These are phyloP conservation scores for Tychaedon coryphoeus DNA, from an alignment of 2,113 vertebrate species.

Conservation along the genomic window DNA sequence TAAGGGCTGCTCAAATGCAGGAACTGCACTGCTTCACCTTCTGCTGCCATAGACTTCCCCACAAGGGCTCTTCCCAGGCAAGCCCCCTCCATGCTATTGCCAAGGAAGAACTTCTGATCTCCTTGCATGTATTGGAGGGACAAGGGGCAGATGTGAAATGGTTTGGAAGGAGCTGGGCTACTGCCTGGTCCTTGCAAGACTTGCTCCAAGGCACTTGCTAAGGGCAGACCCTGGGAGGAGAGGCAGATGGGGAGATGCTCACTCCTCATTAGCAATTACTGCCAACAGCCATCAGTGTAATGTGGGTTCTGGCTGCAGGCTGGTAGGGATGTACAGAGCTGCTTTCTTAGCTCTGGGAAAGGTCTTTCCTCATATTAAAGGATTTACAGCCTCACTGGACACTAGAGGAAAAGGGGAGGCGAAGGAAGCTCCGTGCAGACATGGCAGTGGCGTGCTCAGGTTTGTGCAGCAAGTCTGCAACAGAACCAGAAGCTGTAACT, in stretches of 20 bases:
- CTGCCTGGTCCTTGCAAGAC: background rate
- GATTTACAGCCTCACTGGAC: background rate
- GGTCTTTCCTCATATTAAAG: background rate
- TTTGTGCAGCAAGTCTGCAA: background rate
- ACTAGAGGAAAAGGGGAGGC: background rate
- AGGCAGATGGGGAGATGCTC: background rate
- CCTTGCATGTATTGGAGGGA: background rate
- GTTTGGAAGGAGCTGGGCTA: background rate
- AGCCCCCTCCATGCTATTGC: background rate
- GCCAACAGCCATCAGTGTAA: background rate
- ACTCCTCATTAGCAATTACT: background rate
- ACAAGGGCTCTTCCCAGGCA: background rate
- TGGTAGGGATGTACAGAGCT: background rate
- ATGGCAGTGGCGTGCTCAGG: background rate
- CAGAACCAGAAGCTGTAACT: background rate
- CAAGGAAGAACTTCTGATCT: background rate
- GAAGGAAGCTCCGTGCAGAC: background rate
- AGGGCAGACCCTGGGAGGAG: background rate
- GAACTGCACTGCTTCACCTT: background rate
- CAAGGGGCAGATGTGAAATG: background rate
- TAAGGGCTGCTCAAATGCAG: background rate
- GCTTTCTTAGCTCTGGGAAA: background rate
- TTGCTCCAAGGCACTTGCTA: background rate
- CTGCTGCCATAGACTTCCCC: background rate
- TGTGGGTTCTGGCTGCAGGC: fast-evolving